These are phyloP conservation scores for Aspidoscelis tigris DNA, from an alignment of 2,113 vertebrate genomes.

Conservation along the genomic window DNA sequence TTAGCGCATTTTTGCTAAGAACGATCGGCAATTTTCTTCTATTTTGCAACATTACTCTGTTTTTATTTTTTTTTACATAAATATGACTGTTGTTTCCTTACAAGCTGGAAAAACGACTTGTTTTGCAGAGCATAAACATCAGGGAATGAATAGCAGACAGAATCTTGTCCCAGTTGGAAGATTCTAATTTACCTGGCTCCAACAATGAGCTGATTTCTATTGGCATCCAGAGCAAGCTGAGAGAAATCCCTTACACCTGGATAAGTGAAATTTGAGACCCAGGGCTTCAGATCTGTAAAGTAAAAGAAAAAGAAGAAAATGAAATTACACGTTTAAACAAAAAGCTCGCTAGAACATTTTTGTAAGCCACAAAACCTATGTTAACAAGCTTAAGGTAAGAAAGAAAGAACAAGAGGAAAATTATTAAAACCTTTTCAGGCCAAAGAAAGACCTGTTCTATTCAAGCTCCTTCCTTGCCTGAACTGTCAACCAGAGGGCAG, in stretches of 20 bases:
- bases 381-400: conserved; percentile 6
- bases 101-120: conserved; percentile 29
- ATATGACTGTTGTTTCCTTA: conserved; percentile 35
- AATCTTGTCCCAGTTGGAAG: conserved; percentile 47
- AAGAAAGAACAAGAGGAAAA: too few species aligned
- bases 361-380: conserved; percentile 24
- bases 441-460: too few species aligned
- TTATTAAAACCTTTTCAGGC: too few species aligned
- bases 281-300: conserved; percentile 88
- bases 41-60: conserved; percentile 54
- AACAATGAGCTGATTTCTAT: conserved; percentile 95
- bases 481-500: too few species aligned
- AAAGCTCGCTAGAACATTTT: conserved; percentile 35
- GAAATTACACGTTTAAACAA: conserved; percentile 52
- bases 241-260: conserved; percentile 92
- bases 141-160: conserved; percentile 35
- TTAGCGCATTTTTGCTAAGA: conserved; percentile 26
- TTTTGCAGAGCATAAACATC: conserved; percentile 38
- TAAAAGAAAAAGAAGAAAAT: conserved; percentile 56
- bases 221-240: conserved; percentile 94
- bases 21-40: conserved; percentile 57
- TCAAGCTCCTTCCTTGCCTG: too few species aligned
- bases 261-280: conserved; percentile 91
- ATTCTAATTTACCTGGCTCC: conserved; percentile 91
- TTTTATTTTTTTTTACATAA: conserved; percentile 40